Conservation (phyloP, 1,140 invertebrate genomes). For the Drosophila tani region DNA sequence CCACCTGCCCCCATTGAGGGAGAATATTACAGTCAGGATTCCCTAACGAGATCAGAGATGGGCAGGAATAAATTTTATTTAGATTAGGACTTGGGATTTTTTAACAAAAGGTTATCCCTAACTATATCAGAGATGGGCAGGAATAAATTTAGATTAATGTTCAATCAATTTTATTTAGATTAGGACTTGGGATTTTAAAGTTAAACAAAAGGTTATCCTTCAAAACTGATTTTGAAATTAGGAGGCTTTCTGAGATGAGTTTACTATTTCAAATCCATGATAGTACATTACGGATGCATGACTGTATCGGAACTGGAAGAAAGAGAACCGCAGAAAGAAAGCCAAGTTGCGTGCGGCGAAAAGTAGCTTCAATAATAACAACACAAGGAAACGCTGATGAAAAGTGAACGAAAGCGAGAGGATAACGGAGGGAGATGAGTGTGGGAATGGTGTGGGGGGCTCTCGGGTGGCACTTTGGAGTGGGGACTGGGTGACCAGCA, state of each 20-base stretch:
- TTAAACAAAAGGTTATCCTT: too few relatives aligned
- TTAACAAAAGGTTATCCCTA: background rate
- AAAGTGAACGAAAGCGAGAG: slow-evolving; percentile 59
- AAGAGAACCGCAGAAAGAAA: slow-evolving; percentile 35
- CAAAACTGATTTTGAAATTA: too few relatives aligned
- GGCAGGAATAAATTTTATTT: too few relatives aligned
- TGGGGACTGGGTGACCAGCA: slow-evolving; percentile 27
- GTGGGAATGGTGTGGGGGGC: background rate
- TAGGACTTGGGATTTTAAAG: too few relatives aligned
- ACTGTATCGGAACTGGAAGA: slow-evolving; percentile 14
- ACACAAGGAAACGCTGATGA: slow-evolving; percentile 55
- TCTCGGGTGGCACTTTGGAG: slow-evolving; percentile 10
- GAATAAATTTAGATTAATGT: background rate
- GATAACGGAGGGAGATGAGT: slow-evolving; percentile 16
- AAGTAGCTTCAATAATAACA: slow-evolving; percentile 67
- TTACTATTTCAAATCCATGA: background rate
- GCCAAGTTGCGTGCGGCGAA: slow-evolving; percentile 63
- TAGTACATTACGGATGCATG: background rate
- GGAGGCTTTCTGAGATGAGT: too few relatives aligned
- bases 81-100: too few relatives aligned
- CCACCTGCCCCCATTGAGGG: slow-evolving; percentile 44
- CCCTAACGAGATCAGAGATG: slow-evolving; percentile 1
- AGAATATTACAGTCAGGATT: slow-evolving; percentile 12
- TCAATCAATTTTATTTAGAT: too few relatives aligned
- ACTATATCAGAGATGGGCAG: background rate